Evolutionary conservation across 2,888 invertebrate genomes (phyloP).

Genomic region (Drosophila ezoana): DNA sequence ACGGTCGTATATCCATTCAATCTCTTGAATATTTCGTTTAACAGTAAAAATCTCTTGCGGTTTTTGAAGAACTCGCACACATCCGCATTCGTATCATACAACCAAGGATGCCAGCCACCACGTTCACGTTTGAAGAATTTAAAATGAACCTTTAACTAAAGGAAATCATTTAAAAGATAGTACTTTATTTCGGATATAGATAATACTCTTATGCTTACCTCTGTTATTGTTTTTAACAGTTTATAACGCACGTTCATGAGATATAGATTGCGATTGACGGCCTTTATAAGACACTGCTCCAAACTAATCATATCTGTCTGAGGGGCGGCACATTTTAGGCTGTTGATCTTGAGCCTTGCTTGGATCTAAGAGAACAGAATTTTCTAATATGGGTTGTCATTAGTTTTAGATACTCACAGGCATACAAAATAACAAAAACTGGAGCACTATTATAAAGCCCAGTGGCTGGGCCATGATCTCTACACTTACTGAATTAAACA

Average conservation of each 20-base stretch:
- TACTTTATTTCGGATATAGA: too few relatives aligned
- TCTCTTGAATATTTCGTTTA: background rate
- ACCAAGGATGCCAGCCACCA: background rate
- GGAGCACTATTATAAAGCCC: too few relatives aligned
- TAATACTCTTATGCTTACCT: too few relatives aligned
- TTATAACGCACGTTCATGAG: too few relatives aligned
- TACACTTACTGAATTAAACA: too few relatives aligned
- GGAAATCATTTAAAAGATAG: too few relatives aligned
- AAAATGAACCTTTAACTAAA: too few relatives aligned
- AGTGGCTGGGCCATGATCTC: too few relatives aligned
- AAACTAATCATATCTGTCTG: background rate
- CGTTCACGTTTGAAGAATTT: too few relatives aligned
- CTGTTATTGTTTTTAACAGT: too few relatives aligned
- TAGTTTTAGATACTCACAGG: background rate
- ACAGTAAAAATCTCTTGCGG: background rate
- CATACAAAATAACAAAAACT: too few relatives aligned
- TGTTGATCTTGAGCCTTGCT: background rate
- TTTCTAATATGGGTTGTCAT: too few relatives aligned
- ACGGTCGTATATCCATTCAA: background rate
- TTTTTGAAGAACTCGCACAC: background rate
- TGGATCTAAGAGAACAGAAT: background rate
- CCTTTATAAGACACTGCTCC: background rate
- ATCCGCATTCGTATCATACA: background rate
- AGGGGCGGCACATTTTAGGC: background rate
- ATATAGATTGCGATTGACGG: background rate